Conservation (phyloP, 2,888 invertebrate species). For the Ephialtes manifestator region DNA sequence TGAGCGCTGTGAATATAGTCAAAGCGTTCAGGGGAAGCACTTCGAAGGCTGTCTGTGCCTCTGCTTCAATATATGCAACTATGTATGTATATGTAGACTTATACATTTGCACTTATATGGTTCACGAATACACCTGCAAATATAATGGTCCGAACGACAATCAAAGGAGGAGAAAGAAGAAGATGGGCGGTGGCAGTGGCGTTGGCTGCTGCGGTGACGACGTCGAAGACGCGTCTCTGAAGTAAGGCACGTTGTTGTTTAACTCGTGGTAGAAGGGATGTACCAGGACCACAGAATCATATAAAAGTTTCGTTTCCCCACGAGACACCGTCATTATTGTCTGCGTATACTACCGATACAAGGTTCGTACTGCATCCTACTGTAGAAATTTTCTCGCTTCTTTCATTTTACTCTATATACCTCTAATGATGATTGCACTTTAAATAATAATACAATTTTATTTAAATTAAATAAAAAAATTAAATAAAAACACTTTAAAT, state of each 20-base stretch:
- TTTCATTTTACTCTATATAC: neutral
- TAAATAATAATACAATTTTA: too few relatives aligned
- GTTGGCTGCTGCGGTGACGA: neutral
- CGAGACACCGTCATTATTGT: constrained; percentile 65
- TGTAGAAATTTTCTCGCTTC: constrained; percentile 5
- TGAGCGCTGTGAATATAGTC: neutral
- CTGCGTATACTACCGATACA: constrained; percentile 10
- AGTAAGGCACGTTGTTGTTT: neutral
- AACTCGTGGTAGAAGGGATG: constrained; percentile 49
- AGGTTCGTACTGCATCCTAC: constrained; percentile 36
- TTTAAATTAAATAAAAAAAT: too few relatives aligned
- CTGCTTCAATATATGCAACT: constrained; percentile 1
- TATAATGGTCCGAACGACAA: neutral
- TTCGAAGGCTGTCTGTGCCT: neutral
- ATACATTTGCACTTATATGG: neutral
- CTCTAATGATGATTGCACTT: neutral
- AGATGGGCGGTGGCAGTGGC: constrained; percentile 46
- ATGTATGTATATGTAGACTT: neutral
- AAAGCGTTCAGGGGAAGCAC: neutral
- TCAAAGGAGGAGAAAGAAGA: neutral
- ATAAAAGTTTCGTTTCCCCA: constrained; percentile 68
- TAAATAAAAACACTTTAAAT: neutral
- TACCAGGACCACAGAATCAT: constrained; percentile 53
- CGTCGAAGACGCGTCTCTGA: neutral
- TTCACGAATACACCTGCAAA: neutral